Evolutionary conservation across 2,113 vertebrate genomes (phyloP).

Genomic region (Euleptes europaea): DNA sequence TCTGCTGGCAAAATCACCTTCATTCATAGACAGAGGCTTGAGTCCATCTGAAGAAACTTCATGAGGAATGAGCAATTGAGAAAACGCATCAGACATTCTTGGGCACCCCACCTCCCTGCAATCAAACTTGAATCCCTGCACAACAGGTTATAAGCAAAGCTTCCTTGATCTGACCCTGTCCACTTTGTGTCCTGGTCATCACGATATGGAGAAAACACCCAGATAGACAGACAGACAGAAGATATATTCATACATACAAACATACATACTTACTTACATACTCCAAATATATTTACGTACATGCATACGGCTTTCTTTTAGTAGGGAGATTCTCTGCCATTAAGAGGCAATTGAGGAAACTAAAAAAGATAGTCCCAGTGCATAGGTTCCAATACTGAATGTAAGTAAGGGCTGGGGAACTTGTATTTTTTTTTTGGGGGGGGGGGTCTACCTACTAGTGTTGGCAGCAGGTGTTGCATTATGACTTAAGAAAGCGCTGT

Average conservation of each 20-base stretch:
- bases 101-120: background rate
- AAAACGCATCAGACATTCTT: background rate
- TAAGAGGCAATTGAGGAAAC: background rate
- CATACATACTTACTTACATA: too few relatives aligned
- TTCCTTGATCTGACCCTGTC: slow-evolving; percentile 38
- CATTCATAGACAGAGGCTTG: background rate
- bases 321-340: background rate
- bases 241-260: slow-evolving; percentile 52
- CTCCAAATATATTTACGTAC: too few relatives aligned
- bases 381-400: background rate
- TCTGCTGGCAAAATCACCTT: slow-evolving; percentile 25
- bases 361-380: background rate
- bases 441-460: slow-evolving; percentile 21
- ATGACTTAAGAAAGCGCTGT: slow-evolving; percentile 54
- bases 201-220: background rate
- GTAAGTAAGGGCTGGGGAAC: slow-evolving; percentile 41
- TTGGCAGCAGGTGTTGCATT: slow-evolving; percentile 43
- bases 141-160: slow-evolving; percentile 67
- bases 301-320: background rate
- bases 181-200: slow-evolving; percentile 27
- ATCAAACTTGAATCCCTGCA: slow-evolving; percentile 28
- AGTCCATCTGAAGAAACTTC: background rate
- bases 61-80: slow-evolving; percentile 9
- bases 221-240: too few relatives aligned
- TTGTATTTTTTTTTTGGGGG: too few relatives aligned